Evolutionary conservation across 2,888 invertebrate species (phyloP).

Genomic region (Lagria hirta): DNA sequence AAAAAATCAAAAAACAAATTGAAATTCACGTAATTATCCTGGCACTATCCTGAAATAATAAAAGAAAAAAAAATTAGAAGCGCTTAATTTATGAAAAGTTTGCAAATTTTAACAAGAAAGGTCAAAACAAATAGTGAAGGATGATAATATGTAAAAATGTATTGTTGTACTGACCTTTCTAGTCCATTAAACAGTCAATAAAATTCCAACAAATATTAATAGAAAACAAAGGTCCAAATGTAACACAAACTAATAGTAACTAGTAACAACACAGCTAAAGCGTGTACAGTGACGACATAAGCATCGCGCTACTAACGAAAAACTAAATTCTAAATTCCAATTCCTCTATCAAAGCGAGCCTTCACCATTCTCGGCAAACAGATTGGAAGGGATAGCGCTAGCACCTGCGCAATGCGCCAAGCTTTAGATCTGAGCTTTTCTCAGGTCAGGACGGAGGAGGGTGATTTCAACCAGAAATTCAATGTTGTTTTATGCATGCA

Average conservation of each 20-base stretch:
- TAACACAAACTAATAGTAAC: slow-evolving; percentile 26
- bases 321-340: slow-evolving; percentile 34
- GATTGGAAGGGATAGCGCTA: no score
- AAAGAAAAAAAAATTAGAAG: slow-evolving; percentile 10
- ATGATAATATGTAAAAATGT: slow-evolving; percentile 17
- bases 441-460: no score
- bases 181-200: slow-evolving; percentile 25
- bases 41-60: slow-evolving; percentile 22
- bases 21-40: slow-evolving; percentile 27
- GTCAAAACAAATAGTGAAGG: slow-evolving; percentile 17
- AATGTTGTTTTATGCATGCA: no score
- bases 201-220: slow-evolving; percentile 33
- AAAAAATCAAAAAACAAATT: slow-evolving; percentile 22
- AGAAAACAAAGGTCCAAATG: no score
- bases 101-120: no score
- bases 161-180: no score
- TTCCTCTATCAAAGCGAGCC: slow-evolving; percentile 26
- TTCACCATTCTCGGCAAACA: no score
- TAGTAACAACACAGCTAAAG: slow-evolving; percentile 21
- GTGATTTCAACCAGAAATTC: no score
- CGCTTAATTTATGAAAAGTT: no score
- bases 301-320: slow-evolving; percentile 36
- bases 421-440: no score
- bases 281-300: slow-evolving; percentile 28
- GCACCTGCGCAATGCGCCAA: slow-evolving; percentile 11